Percentiles rank a stretch among this genome's conserved stretches.
These are phyloP conservation scores for Coluber constrictor DNA, from an alignment of 2,797 vertebrate genomes.

Conservation along the genomic window DNA sequence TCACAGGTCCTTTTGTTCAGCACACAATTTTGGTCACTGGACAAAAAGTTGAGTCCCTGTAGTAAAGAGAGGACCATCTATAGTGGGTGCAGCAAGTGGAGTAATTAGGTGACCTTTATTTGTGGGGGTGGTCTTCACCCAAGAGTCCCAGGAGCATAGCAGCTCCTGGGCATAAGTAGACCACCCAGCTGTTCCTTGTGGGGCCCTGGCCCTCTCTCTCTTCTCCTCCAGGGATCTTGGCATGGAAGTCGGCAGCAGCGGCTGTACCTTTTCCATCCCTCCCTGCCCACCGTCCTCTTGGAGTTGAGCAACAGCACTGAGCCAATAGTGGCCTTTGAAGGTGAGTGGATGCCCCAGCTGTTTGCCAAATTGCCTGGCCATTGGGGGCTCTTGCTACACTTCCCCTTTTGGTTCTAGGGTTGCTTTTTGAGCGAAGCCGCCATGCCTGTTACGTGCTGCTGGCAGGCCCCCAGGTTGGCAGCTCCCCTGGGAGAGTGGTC, in stretches of 20 bases:
- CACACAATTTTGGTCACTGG: neutral
- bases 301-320: constrained; percentile 75
- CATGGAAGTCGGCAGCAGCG: constrained; percentile 28
- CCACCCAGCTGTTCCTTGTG: no score
- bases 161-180: neutral
- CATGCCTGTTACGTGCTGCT: constrained; percentile 87
- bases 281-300: constrained; percentile 75
- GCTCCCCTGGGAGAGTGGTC: constrained; percentile 65
- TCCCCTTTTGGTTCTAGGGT: constrained; percentile 60
- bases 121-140: neutral
- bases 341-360: constrained; percentile 63
- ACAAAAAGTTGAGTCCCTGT: neutral
- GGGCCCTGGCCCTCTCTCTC: neutral
- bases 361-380: accelerated
- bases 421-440: constrained; percentile 83
- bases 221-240: neutral
- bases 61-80: neutral
- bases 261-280: constrained; percentile 85
- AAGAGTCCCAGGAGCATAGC: neutral
- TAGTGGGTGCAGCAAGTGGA: neutral
- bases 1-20: neutral
- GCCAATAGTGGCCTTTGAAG: constrained; percentile 77
- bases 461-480: constrained; percentile 64
- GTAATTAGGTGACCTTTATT: neutral
- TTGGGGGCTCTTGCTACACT: neutral